These are phyloP conservation scores for Diadema setosum DNA, from an alignment of 35 echinoderm and acorn worm species.

Conservation along the genomic window DNA sequence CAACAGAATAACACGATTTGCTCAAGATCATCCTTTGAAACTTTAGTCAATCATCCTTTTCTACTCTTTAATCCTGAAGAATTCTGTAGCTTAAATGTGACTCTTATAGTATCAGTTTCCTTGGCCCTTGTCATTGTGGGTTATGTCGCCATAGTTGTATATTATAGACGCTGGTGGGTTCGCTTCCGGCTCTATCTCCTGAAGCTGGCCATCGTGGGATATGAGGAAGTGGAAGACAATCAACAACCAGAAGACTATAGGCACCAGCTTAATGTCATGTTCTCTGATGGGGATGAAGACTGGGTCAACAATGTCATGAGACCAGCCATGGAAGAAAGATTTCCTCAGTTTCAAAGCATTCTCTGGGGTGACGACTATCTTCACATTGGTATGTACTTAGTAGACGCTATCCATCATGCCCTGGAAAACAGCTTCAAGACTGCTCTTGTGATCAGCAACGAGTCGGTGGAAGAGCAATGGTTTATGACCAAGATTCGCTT, in stretches of 20 bases:
- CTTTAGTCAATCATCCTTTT: background rate
- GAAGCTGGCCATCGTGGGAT: background rate
- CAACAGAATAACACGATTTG: background rate
- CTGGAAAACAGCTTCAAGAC: background rate
- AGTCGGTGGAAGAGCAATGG: background rate
- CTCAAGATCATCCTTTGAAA: background rate
- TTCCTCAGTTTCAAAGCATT: background rate
- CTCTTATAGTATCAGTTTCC: background rate
- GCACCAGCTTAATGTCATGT: background rate
- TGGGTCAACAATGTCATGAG: background rate
- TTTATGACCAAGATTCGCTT: background rate
- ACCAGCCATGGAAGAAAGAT: background rate
- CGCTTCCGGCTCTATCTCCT: background rate
- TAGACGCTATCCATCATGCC: background rate
- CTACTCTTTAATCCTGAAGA: background rate
- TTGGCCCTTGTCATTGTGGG: background rate
- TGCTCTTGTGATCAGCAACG: background rate
- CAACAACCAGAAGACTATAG: background rate
- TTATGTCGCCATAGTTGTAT: background rate
- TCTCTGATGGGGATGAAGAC: background rate
- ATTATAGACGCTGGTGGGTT: background rate
- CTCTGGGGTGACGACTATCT: background rate
- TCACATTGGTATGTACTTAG: background rate
- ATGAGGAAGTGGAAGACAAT: background rate
- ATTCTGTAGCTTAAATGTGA: background rate